Base-by-base conservation (phyloP, 2,797 vertebrate species). In the Scolopax rusticola region DNA sequence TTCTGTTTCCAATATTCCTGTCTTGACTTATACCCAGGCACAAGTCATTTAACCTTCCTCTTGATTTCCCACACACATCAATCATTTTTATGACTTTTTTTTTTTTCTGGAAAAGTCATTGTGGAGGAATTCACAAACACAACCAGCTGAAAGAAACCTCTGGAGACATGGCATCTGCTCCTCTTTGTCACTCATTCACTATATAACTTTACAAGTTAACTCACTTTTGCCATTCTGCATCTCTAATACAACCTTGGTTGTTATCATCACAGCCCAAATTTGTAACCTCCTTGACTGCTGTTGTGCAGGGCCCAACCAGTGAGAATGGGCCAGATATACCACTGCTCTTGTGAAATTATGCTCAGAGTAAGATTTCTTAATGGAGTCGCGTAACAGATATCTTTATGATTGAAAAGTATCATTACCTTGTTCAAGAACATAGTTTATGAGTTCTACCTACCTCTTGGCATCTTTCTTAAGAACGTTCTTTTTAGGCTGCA, bases 221-320 rank as follows among this genome's bases (percentile, higher is more conserved):
- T 68, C 19, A 9, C 2, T 32, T 64, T 9, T 28, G 30, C 15
- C 28, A 28, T 17, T 70, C 11, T 6, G n/a, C 6, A n/a, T 28
- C 27, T 50, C 36, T 11, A 25, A 36, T 2, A 33, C 11, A 56
- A 8, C 23, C 20, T 10, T 4, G 12, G 16, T 23, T 33, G 25
- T 53, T 18, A 41, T 0, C 45, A 40, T 25, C n/a, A 15, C 40
- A 50, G 25, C 13, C 14, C 27, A 56, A 28, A 41, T 24, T 15
- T 0, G 0, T 9, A 47, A 40, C 32, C 48, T 70, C 8, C 48
- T 23, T 1, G 0, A 2, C 15, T 19, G 14, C 33, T 25, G 8
- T 6, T 61, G 47, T 54, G 41, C 56, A 27, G 25, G 40, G 32
- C 60, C 21, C 54, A 17, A 7, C 16, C 2, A 12, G 10, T 3